phyloP scores from a whole-genome alignment of 1,140 invertebrate genomes.

The Halesus radiatus region DNA sequence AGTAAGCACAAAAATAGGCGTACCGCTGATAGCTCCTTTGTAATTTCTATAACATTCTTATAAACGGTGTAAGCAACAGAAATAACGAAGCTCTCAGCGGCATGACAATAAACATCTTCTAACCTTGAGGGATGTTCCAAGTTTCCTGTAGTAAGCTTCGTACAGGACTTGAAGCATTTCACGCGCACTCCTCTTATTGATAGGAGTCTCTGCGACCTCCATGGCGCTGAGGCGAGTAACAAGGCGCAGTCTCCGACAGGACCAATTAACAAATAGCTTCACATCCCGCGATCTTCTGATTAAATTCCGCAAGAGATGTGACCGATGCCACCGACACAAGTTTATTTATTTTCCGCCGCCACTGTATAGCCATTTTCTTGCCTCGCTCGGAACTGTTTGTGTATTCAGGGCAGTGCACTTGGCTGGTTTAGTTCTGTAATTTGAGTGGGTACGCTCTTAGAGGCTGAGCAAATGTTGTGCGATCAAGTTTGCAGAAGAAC shows the following conservation, averaged over 20 bases:
- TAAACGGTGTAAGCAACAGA: no score
- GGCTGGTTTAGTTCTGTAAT: neutral
- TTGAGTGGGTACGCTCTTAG: neutral
- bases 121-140: conserved; percentile 24
- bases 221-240: neutral
- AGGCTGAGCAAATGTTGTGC: conserved; percentile 9
- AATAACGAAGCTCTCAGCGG: no score
- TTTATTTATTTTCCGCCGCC: neutral
- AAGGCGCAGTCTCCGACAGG: neutral
- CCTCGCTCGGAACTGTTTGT: neutral
- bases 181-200: neutral
- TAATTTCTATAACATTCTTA: no score
- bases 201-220: neutral
- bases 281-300: neutral
- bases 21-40: no score
- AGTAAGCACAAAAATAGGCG: no score
- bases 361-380: no score
- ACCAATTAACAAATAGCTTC: conserved; percentile 11
- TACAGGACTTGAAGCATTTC: conserved; percentile 26
- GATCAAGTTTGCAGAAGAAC: conserved; percentile 10
- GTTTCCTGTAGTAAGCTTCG: conserved; percentile 15
- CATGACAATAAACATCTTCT: neutral
- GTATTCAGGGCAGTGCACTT: conserved; percentile 2
- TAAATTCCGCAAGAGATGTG: neutral
- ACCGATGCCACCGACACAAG: neutral